phyloP scores from a whole-genome alignment of 2,888 invertebrate genomes.

The Ochropleura plecta region DNA sequence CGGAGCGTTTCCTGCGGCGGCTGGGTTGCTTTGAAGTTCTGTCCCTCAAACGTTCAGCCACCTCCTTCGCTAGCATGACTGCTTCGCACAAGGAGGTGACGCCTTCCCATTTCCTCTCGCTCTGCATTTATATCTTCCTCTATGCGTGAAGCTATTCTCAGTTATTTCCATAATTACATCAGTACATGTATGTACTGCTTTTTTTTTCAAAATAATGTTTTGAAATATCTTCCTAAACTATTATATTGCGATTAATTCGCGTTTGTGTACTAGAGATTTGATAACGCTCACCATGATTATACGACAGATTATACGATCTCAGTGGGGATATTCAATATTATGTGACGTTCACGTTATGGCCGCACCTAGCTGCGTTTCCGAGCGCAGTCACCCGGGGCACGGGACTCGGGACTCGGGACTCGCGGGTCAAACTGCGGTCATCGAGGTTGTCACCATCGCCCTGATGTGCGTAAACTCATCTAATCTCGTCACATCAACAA shows the following conservation, averaged over 20 bases:
- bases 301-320: too few relatives aligned
- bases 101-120: too few relatives aligned
- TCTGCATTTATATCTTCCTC: background rate
- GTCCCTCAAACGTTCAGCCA: too few relatives aligned
- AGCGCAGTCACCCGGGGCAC: slow-evolving; percentile 4
- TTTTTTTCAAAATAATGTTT: background rate
- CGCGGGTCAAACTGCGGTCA: slow-evolving; percentile 9
- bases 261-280: slow-evolving; percentile 34
- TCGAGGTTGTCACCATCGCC: slow-evolving; percentile 2
- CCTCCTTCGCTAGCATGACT: too few relatives aligned
- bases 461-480: slow-evolving; percentile 30
- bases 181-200: too few relatives aligned
- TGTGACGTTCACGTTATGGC: slow-evolving; percentile 33
- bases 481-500: slow-evolving; percentile 30
- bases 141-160: background rate
- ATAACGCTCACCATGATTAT: too few relatives aligned
- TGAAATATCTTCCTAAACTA: slow-evolving; percentile 18
- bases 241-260: slow-evolving; percentile 46
- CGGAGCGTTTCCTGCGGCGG: too few relatives aligned
- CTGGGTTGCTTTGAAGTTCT: too few relatives aligned
- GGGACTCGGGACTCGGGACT: background rate
- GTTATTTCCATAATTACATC: background rate
- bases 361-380: slow-evolving; percentile 21
- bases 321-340: slow-evolving; percentile 55
- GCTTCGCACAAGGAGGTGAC: too few relatives aligned